Conservation (phyloP, 2,797 vertebrate species). For the Craterocephalus amniculus region DNA sequence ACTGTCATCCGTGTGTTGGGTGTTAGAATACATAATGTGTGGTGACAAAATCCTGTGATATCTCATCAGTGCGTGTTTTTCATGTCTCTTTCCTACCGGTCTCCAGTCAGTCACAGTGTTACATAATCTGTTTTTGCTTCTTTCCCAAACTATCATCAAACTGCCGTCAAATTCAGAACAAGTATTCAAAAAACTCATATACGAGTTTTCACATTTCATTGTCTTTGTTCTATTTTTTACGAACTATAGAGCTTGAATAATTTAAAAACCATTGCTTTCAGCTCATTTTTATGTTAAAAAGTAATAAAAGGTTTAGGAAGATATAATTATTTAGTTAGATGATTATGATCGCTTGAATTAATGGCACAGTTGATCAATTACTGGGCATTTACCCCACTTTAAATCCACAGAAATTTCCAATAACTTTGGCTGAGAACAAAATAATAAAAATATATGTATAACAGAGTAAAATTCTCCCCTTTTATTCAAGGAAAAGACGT, state of each 20-base stretch:
- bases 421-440: neutral
- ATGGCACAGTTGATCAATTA: neutral
- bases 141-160: neutral
- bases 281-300: too few species aligned
- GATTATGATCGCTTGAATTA: neutral
- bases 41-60: constrained; percentile 20
- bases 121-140: neutral
- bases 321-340: too few species aligned
- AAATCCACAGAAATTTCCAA: neutral
- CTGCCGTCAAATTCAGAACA: neutral
- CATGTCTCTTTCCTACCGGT: neutral
- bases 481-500: neutral
- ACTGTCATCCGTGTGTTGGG: constrained; percentile 8
- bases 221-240: neutral
- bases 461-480: neutral
- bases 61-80: constrained; percentile 20
- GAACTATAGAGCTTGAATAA: neutral
- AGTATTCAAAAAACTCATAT: neutral
- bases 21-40: constrained; percentile 5
- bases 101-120: constrained; percentile 13
- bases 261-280: neutral
- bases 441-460: neutral
- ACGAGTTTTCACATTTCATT: neutral
- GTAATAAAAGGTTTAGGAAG: too few species aligned
- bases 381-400: too few species aligned